Conservation (phyloP, 2,888 invertebrate species). For the Mythimna loreyi region DNA sequence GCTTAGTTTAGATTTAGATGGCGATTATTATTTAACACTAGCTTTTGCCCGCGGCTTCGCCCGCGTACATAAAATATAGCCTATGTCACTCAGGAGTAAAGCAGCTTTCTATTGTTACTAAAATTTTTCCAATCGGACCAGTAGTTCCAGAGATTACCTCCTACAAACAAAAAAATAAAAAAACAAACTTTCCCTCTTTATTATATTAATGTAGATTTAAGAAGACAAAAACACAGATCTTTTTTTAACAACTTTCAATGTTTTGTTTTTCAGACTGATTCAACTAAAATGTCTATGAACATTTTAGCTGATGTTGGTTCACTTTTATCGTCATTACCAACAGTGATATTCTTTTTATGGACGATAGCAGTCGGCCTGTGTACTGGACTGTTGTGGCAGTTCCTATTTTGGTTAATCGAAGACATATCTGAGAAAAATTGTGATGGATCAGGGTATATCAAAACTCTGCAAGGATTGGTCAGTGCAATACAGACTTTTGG, state of each 20-base stretch:
- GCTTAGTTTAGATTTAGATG: no score
- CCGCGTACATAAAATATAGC: no score
- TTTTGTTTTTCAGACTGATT: constrained; percentile 88
- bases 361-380: constrained; percentile 95
- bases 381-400: constrained; percentile 96
- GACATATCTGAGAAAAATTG: constrained; percentile 91
- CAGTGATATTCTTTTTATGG: constrained; percentile 95
- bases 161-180: no score
- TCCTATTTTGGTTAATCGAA: constrained; percentile 96
- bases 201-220: no score
- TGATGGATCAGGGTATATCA: constrained; percentile 90
- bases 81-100: no score
- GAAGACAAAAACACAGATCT: neutral
- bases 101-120: no score
- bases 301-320: constrained; percentile 93
- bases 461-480: constrained; percentile 94
- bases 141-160: no score
- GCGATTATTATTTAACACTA: no score
- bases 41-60: no score
- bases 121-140: no score
- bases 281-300: constrained; percentile 92
- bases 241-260: neutral
- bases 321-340: constrained; percentile 92
- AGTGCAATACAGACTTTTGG: constrained; percentile 95
- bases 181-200: no score